Base-by-base conservation (phyloP, 2,113 vertebrate genomes). In the Abramis brama region DNA sequence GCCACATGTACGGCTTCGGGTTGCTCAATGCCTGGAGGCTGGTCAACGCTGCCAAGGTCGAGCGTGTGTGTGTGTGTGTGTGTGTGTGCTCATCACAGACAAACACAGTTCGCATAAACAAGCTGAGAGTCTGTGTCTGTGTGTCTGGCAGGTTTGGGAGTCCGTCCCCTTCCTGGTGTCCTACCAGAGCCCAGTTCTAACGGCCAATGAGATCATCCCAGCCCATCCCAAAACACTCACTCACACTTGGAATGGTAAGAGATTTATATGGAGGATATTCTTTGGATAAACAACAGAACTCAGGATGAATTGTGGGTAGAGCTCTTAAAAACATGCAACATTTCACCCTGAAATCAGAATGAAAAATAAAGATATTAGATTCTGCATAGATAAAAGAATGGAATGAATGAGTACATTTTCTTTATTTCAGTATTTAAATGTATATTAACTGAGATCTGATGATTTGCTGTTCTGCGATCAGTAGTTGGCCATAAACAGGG, bases 21-120 rank as follows among this genome's bases (percentile, higher is more conserved):
- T 91, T 99, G 81, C 96, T 99, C 25, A 99, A 96, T 0, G 98
- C 97, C 5, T 99, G 98, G 98, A 96, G 97, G 47, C 95, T 99
- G 0, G 98, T 99, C 15, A 99, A 98, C 0, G 96, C 97, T 0
- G 98, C 98, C 87, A 98, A 97, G 96, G 98, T 99, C 8, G 33
- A 0, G 33, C 5, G 33, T 36, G 33, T 36, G 4, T 33, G 30
- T 33, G 33, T 33, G 33, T 33, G 33, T 33, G 33, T 33, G 33
- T 33, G 33, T 33, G 33, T 33, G 2, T 33, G 33, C 30, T 30
- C 30, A 30, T 30, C 30, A 30, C 30, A 30, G 30, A 30, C 30
- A 8, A 21, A 70, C 19, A 70, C 66, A 70, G 66, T 1, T 4
- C 10, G 9, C 17, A 70, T 23, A 0, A 36, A 21, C 15, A 30